phyloP scores from a whole-genome alignment of 2,888 invertebrate genomes.

The Timema podura region DNA sequence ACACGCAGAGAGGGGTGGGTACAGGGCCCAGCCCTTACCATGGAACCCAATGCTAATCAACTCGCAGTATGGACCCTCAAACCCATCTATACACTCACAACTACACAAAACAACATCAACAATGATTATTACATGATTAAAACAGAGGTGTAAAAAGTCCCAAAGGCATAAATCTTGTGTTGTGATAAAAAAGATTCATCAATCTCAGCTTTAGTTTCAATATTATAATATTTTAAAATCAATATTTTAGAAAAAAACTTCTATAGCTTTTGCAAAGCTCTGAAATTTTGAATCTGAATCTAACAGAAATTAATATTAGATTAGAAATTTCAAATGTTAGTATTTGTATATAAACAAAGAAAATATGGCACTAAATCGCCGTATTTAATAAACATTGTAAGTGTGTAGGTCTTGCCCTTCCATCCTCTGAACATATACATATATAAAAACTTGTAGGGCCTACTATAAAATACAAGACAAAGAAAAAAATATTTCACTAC shows the following conservation, averaged over 20 bases:
- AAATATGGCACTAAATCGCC: too few species aligned
- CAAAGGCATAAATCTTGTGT: background rate
- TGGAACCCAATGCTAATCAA: conserved; percentile 81
- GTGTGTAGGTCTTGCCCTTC: too few species aligned
- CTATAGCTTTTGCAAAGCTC: too few species aligned
- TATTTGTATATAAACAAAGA: too few species aligned
- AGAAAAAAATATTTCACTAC: too few species aligned
- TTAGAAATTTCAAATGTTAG: too few species aligned
- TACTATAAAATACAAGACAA: too few species aligned
- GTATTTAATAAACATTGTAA: too few species aligned
- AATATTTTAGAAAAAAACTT: background rate
- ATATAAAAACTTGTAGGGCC: too few species aligned
- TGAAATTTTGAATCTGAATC: too few species aligned
- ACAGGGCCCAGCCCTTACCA: conserved; percentile 92
- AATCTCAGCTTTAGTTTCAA: background rate
- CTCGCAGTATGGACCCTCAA: conserved; percentile 87
- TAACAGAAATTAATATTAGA: too few species aligned
- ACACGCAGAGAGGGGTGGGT: conserved; percentile 82
- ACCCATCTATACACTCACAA: conserved; percentile 78
- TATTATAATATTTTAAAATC: background rate
- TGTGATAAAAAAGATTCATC: background rate
- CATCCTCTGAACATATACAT: too few species aligned
- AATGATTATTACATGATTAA: background rate
- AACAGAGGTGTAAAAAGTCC: background rate
- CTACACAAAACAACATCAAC: conserved; percentile 38